A percentile compares a stretch with the other conserved stretches of the same genome.
phyloP scores from a whole-genome alignment of 2,888 invertebrate species.

The Ganaspis brasiliensis region DNA sequence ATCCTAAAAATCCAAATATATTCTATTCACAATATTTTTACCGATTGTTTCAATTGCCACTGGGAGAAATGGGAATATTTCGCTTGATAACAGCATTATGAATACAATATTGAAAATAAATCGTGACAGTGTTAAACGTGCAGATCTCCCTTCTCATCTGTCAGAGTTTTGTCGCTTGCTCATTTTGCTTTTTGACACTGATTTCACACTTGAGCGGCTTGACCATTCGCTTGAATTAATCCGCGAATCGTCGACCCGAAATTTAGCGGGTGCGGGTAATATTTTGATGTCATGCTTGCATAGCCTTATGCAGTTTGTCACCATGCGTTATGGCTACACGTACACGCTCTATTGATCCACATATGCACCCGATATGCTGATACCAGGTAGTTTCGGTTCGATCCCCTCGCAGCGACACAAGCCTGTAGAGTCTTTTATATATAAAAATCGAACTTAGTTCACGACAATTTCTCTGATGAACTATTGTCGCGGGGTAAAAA shows the following conservation, averaged over 20 bases:
- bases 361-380: conserved; percentile 26
- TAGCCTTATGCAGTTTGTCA: conserved; percentile 54
- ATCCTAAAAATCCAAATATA: too few species aligned
- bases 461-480: neutral
- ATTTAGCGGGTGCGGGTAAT: conserved; percentile 59
- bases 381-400: neutral
- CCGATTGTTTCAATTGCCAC: too few species aligned
- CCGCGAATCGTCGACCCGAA: conserved; percentile 55
- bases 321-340: conserved; percentile 42
- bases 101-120: conserved; percentile 49
- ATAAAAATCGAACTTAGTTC: neutral
- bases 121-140: conserved; percentile 57
- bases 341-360: conserved; percentile 47
- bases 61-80: too few species aligned
- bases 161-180: conserved; percentile 54
- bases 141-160: conserved; percentile 50
- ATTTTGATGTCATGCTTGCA: conserved; percentile 56
- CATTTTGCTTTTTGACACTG: conserved; percentile 60
- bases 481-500: neutral
- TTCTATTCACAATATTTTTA: neutral
- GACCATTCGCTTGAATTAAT: conserved; percentile 62
- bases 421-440: neutral
- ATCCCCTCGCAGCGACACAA: neutral
- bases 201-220: conserved; percentile 56
- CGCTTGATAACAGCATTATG: conserved; percentile 45